Evolutionary conservation across 1,140 invertebrate species (phyloP).

Genomic region (Heliconius nattereri): DNA sequence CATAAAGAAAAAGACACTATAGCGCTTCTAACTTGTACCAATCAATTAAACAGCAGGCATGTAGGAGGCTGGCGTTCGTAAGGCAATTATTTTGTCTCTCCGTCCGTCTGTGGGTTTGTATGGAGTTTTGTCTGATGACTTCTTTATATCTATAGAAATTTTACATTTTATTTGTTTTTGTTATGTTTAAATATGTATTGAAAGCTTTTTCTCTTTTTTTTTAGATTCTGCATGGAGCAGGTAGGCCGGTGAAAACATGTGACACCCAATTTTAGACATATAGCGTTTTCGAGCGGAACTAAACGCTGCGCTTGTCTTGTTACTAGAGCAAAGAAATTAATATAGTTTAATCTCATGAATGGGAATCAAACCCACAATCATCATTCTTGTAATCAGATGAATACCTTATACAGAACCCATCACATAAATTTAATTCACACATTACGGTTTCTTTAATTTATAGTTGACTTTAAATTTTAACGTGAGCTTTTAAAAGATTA

Average conservation of each 20-base stretch:
- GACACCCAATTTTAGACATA: too few relatives aligned
- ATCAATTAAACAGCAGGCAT: slow-evolving; percentile 22
- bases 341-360: too few relatives aligned
- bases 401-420: neutral
- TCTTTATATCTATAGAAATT: slow-evolving; percentile 25
- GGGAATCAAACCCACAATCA: too few relatives aligned
- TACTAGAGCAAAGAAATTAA: too few relatives aligned
- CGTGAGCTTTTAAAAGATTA: slow-evolving; percentile 4
- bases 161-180: slow-evolving; percentile 22
- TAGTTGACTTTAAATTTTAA: neutral
- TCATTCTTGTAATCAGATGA: too few relatives aligned
- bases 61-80: slow-evolving; percentile 56
- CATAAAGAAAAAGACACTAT: neutral
- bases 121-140: slow-evolving; percentile 25
- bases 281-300: too few relatives aligned
- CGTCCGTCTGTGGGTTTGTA: slow-evolving; percentile 51
- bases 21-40: slow-evolving; percentile 33
- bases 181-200: neutral
- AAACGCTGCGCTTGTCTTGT: too few relatives aligned
- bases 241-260: too few relatives aligned
- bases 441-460: neutral
- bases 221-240: too few relatives aligned
- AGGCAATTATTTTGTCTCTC: slow-evolving; percentile 62
- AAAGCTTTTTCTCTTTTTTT: neutral
- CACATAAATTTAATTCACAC: neutral